phyloP scores from a whole-genome alignment of 2,113 vertebrate species.

The Callipepla squamata region DNA sequence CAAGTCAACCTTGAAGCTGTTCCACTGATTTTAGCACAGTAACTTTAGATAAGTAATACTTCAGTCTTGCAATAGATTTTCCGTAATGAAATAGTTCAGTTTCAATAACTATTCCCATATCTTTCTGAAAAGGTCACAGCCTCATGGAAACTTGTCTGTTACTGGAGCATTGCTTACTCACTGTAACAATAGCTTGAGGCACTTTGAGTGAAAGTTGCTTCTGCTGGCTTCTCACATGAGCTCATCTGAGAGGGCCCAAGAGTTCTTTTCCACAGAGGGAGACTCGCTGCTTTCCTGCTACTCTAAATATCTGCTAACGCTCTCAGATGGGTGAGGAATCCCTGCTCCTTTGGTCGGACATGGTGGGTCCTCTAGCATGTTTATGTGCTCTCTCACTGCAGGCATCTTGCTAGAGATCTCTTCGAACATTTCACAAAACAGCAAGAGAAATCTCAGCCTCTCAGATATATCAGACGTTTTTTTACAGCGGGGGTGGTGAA shows the following conservation, averaged over 20 bases:
- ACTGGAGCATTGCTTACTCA: not conserved
- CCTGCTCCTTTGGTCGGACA: slow-evolving; percentile 44
- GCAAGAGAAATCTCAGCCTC: slow-evolving; percentile 33
- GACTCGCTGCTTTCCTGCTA: not conserved
- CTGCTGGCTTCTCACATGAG: not conserved
- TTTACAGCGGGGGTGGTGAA: no score
- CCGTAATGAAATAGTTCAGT: not conserved
- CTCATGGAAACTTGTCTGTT: not conserved
- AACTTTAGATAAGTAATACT: not conserved
- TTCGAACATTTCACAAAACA: slow-evolving; percentile 38
- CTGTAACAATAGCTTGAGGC: not conserved
- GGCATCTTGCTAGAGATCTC: slow-evolving; percentile 12
- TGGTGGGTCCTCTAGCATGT: not conserved
- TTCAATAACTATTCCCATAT: not conserved
- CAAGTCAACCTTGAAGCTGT: not conserved
- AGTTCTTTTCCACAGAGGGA: slow-evolving; percentile 7
- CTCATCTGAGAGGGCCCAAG: not conserved
- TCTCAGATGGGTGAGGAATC: not conserved
- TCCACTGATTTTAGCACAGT: not conserved
- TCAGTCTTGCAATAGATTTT: not conserved
- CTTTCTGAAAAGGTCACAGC: not conserved
- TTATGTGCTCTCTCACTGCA: not conserved
- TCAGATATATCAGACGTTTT: not conserved
- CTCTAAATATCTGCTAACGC: not conserved
- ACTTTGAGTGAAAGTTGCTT: not conserved